Conservation (phyloP, 2,797 vertebrate genomes). For the Calcarius lapponicus region DNA sequence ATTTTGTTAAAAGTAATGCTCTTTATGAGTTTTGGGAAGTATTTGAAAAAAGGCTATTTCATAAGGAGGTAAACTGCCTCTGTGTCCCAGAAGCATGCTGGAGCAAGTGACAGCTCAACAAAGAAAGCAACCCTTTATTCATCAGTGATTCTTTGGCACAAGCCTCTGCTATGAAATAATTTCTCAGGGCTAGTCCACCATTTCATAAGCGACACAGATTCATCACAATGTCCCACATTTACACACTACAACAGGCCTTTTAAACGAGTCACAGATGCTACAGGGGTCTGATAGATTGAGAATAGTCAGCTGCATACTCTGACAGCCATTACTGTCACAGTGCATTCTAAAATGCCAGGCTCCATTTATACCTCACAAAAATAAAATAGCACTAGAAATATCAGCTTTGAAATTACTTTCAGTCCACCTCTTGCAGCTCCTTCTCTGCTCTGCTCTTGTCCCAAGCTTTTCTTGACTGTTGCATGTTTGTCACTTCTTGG, state of each 20-base stretch:
- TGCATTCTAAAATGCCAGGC: not conserved
- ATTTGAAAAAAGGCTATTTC: not conserved
- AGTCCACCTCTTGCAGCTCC: not conserved
- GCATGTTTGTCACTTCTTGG: not conserved
- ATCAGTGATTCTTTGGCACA: not conserved
- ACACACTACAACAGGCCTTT: not conserved
- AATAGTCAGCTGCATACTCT: slow-evolving; percentile 24
- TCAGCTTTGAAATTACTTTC: slow-evolving; percentile 21
- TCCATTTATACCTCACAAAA: slow-evolving; percentile 2
- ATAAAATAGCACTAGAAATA: slow-evolving; percentile 14
- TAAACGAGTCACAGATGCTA: not conserved
- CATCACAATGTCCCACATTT: not conserved
- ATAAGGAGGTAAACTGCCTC: not conserved
- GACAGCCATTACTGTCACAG: slow-evolving; percentile 1
- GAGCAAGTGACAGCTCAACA: not conserved
- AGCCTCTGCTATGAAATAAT: not conserved
- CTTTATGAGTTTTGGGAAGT: not conserved
- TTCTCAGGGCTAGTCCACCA: not conserved
- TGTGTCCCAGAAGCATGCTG: not conserved
- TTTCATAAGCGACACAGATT: not conserved
- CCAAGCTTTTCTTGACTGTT: not conserved
- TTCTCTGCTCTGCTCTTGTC: not conserved
- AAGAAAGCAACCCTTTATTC: not conserved
- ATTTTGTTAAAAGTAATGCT: slow-evolving; percentile 24
- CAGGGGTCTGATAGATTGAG: not conserved